Conservation (phyloP, 2,888 invertebrate genomes). For the Torymus tubicola region DNA sequence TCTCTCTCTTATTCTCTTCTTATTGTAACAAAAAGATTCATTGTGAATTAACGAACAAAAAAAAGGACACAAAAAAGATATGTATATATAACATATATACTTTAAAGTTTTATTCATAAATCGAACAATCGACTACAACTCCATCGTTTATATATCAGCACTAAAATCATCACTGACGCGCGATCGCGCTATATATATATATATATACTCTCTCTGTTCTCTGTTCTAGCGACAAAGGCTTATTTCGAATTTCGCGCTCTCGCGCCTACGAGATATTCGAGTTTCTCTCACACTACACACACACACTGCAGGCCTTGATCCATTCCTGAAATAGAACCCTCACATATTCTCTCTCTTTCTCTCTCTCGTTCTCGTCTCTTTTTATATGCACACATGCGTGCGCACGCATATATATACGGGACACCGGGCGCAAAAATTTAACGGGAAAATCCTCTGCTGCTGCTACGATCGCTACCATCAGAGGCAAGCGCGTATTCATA, state of each 20-base stretch:
- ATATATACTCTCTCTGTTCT: too few relatives aligned
- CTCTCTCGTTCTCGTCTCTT: neutral
- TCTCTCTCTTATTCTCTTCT: too few relatives aligned
- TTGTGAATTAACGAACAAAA: too few relatives aligned
- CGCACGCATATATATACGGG: neutral
- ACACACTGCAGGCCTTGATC: slow-evolving; percentile 48
- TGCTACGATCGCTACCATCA: too few relatives aligned
- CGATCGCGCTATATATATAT: too few relatives aligned
- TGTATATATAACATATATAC: too few relatives aligned
- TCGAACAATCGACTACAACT: too few relatives aligned
- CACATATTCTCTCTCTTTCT: neutral
- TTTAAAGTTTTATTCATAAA: too few relatives aligned
- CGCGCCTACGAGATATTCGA: neutral
- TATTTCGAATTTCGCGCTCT: neutral
- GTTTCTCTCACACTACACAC: neutral
- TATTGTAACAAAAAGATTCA: too few relatives aligned
- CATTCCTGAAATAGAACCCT: slow-evolving; percentile 32
- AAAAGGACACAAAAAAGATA: too few relatives aligned
- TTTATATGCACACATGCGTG: neutral
- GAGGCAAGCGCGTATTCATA: too few relatives aligned
- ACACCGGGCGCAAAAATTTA: neutral
- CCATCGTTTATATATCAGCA: too few relatives aligned
- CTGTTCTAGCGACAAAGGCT: slow-evolving; percentile 11
- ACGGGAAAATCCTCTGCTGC: neutral
- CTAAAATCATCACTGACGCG: neutral